Evolutionary conservation across 1,140 invertebrate genomes (phyloP).

Genomic region (Apis cerana): DNA sequence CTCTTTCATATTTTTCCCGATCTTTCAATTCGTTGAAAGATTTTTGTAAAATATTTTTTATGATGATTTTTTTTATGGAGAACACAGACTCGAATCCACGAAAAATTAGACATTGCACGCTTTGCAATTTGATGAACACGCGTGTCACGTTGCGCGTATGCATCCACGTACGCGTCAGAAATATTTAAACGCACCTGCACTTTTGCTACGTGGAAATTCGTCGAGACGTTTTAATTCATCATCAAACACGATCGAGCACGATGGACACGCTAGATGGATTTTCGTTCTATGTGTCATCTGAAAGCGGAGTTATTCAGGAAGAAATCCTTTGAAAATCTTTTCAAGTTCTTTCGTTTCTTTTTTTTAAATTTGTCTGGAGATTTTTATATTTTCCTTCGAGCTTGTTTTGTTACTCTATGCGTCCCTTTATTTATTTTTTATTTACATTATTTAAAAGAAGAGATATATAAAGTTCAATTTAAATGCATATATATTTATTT

Average conservation of each 20-base stretch:
- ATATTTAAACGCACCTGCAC: constrained; percentile 13
- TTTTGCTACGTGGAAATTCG: constrained; percentile 26
- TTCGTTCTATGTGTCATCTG: background rate
- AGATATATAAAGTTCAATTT: no score
- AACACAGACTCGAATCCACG: background rate
- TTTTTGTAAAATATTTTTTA: background rate
- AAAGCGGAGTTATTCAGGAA: no score
- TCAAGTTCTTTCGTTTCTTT: background rate
- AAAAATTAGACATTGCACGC: background rate
- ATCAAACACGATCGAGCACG: background rate
- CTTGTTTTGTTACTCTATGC: no score
- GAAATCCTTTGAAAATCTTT: background rate
- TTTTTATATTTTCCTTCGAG: no score
- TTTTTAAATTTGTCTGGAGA: no score
- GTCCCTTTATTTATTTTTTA: no score
- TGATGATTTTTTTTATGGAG: background rate
- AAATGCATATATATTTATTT: no score
- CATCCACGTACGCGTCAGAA: background rate
- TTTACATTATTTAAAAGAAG: no score
- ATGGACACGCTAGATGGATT: background rate
- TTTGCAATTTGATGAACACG: background rate
- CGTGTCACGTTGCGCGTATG: constrained; percentile 14
- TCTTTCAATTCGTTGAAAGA: background rate
- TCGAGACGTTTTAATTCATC: constrained; percentile 15
- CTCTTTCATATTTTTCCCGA: no score